Evolutionary conservation across 2,797 vertebrate species (phyloP), one percentile per base, ranked within the genome.

Genomic region (Pangasius larnaudii): DNA sequence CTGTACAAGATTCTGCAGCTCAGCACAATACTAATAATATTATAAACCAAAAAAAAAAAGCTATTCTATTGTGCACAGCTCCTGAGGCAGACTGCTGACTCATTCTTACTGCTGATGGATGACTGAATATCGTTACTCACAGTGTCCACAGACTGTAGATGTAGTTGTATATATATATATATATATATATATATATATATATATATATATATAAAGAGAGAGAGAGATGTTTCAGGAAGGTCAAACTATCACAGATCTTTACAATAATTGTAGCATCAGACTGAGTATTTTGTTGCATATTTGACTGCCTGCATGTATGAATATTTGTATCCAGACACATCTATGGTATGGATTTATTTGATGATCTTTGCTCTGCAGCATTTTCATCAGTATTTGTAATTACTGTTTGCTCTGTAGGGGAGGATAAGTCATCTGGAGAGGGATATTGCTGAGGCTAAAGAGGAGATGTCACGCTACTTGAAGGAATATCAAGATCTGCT

Each of bases 401-500:
- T 56, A 22, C n/a, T 33, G 18, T 80, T 85, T 85, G 5, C 36
- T 77, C 90, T 86, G 19, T 33, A 98, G 97, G 93, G 95, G 87
- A 96, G 94, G 90, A 97, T 98, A 93, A 94, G 92, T 89, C 95
- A 97, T 80, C 93, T 98, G 93, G 97, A 97, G 92, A 92, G 89
- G 77, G 95, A 97, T 56, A 96, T 97, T 88, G 84, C 91, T 1
- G 96, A 96, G 5, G 97, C 97, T 46, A 97, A 97, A 92, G 96
- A 96, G 90, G 97, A 98, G 94, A 98, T 98, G 97, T 94, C 96
- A 1, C 95, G 94, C 13, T 97, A 97, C 93, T 95, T 98, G 92
- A 95, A 95, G 88, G 97, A 98, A 88, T 97, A 97, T 90, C 97
- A 97, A 89, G 97, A 97, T 86, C 96, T 98, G 67, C 96, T 97